A percentile compares a stretch with the other conserved stretches of the same genome.
phyloP scores from a whole-genome alignment of 2,113 vertebrate genomes.

The Anolis carolinensis region DNA sequence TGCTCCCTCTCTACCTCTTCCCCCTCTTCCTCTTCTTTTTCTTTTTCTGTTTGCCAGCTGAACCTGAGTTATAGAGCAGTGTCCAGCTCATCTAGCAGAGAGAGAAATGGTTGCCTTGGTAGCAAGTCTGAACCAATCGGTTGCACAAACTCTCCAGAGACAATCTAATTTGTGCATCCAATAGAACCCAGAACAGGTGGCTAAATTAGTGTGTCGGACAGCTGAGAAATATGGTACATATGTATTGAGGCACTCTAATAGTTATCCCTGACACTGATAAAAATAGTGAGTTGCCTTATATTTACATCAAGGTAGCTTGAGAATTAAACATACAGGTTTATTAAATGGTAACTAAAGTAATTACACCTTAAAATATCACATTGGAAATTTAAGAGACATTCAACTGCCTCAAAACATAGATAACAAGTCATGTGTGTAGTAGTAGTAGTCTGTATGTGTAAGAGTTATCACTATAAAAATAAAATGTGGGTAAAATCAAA shows the following conservation, averaged over 20 bases:
- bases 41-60: constrained; percentile 50
- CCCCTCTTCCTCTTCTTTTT: background rate
- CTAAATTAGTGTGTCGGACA: constrained; percentile 75
- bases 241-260: background rate
- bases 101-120: constrained; percentile 79
- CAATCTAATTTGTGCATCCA: constrained; percentile 77
- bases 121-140: constrained; percentile 78
- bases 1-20: background rate
- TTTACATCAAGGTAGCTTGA: background rate
- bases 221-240: constrained; percentile 58
- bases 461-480: no score
- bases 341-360: background rate
- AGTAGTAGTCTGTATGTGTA: no score
- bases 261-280: constrained; percentile 11
- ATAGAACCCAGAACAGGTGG: constrained; percentile 79
- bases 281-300: constrained; percentile 23
- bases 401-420: background rate
- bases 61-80: constrained; percentile 70
- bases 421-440: background rate
- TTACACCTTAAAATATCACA: background rate
- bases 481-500: no score
- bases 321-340: constrained; percentile 43
- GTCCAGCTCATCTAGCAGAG: constrained; percentile 65
- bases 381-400: background rate
- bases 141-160: constrained; percentile 72